Percentiles rank a stretch among this genome's conserved stretches.
Evolutionary conservation across 2,113 vertebrate genomes (phyloP).

Genomic region (Chroicocephalus ridibundus): DNA sequence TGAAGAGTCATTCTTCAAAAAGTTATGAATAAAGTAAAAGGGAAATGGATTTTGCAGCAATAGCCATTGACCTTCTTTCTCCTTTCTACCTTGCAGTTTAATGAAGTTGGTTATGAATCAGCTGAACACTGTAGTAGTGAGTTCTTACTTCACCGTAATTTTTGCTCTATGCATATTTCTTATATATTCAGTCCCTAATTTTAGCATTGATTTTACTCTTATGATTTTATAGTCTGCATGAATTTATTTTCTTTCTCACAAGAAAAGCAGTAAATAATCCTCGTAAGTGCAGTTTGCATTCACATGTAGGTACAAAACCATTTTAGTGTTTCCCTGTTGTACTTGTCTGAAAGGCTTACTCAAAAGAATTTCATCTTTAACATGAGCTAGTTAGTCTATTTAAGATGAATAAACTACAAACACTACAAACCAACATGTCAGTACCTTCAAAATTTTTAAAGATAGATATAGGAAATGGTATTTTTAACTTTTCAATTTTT

Average conservation of each 20-base stretch:
- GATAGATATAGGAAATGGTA: background rate
- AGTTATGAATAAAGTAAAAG: slow-evolving; percentile 4
- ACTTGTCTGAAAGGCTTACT: background rate
- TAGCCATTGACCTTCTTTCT: background rate
- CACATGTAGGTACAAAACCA: background rate
- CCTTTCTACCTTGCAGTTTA: background rate
- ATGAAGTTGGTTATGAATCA: background rate
- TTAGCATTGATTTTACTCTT: background rate
- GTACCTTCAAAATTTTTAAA: background rate
- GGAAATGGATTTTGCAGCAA: background rate
- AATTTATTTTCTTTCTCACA: slow-evolving; percentile 7
- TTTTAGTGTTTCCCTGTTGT: background rate
- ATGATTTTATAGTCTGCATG: background rate
- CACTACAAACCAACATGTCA: background rate
- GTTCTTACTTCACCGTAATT: background rate
- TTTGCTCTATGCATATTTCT: background rate
- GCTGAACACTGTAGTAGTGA: background rate
- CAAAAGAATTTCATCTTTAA: background rate
- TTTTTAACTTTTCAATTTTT: background rate
- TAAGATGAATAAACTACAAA: background rate
- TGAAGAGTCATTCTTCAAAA: background rate
- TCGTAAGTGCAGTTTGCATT: background rate
- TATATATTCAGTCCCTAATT: background rate
- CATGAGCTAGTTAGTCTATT: background rate
- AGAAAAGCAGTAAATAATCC: background rate